Evolutionary conservation across 2,888 invertebrate species (phyloP), one percentile per base, ranked within the genome.

Genomic region (Napeogenes sylphis): DNA sequence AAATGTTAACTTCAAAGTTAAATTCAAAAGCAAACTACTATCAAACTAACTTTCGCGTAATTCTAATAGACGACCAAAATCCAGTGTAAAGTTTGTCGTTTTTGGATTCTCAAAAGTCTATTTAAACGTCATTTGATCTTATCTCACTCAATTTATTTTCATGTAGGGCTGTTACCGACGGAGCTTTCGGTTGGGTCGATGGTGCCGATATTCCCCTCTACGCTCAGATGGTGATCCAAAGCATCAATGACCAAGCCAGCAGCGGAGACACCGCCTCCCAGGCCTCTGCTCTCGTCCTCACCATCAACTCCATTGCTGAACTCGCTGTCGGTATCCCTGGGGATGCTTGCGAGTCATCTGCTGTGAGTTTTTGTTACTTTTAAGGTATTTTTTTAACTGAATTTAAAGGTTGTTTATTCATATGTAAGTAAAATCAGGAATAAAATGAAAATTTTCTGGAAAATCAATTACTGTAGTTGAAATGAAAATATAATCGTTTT

Each of bases 341-440:
- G 42, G 81, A 86, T 62, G 64, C 83, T 45, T 89, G 89, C 61
- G 73, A 71, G 32, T 70, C 81, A 57, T 77, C 87, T 62, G 71
- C 69, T 56, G 87, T 89, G 66, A 82, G 85, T 80, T 58, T 45
- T 47, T n/a, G n/a, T 46, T 38, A 10, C 4, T 6, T 47, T 14
- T 21, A 33, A 45, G 33, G 4, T 42, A 42, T 6, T 10, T 38
- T 6, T 38, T 6, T 0, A 38, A 38, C 8, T 38, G 38, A 38
- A 38, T 1, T 38, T 38, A 4, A 38, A 6, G 38, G 38, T 8
- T 38, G 38, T 38, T 42, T 42, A 12, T 42, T 42, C 42, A 42
- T 10, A 8, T 42, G 42, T 10, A 42, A 42, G 42, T 42, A 42
- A 4, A 10, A 42, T 42, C 8, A 42, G 42, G 42, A 10, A 42